phyloP scores from a whole-genome alignment of 23 tunicate genomes.

The Botrylloides violaceus region DNA sequence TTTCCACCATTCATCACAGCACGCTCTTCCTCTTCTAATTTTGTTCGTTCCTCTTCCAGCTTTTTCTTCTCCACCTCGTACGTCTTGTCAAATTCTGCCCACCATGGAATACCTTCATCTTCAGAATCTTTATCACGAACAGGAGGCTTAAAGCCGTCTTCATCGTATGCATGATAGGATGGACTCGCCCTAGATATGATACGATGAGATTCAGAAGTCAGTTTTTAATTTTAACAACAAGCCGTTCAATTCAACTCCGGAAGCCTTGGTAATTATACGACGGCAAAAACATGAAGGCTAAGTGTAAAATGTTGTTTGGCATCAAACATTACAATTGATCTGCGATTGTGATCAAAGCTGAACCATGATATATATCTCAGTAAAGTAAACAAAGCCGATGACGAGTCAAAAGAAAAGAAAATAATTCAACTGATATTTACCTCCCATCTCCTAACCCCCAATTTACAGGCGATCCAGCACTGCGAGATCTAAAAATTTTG shows the following conservation, averaged over 20 bases:
- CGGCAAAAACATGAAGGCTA: no score
- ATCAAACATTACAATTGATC: no score
- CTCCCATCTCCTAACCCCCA: background rate
- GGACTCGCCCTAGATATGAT: slow-evolving; percentile 23
- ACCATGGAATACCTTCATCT: slow-evolving; percentile 91
- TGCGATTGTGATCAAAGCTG: no score
- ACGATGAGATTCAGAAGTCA: no score
- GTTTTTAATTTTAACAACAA: no score
- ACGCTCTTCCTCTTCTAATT: slow-evolving; percentile 17
- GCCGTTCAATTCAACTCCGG: no score
- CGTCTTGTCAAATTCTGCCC: slow-evolving; percentile 95
- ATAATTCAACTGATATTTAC: no score
- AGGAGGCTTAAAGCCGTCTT: slow-evolving; percentile 11
- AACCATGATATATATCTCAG: no score
- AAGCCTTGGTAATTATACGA: no score
- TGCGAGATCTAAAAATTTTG: background rate
- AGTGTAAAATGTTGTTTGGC: no score
- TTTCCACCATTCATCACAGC: background rate
- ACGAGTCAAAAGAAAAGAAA: no score
- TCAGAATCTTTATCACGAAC: slow-evolving; percentile 16
- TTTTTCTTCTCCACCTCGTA: slow-evolving; percentile 68
- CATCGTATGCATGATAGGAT: slow-evolving; percentile 15
- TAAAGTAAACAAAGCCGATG: no score
- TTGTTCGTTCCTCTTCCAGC: slow-evolving; percentile 13
- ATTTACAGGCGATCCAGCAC: background rate